Evolutionary conservation across 2,113 vertebrate genomes (phyloP), one percentile per base, ranked within the genome.

Genomic region (Burhinus oedicnemus): DNA sequence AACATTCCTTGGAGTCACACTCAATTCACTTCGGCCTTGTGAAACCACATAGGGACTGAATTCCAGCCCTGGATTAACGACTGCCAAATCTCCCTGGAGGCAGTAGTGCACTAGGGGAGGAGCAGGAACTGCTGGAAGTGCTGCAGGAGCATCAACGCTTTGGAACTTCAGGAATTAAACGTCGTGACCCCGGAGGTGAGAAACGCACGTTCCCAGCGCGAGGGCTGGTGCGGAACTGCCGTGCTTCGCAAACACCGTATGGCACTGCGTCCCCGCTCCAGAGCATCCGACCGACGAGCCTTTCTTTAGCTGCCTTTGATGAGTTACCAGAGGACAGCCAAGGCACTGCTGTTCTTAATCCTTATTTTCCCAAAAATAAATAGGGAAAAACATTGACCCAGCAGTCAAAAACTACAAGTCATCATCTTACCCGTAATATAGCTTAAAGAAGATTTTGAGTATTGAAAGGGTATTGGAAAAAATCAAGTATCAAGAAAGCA

Each of bases 211-310:
- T 44, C 16, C 66, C 34, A n/a, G 19, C 1, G 52, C 32, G 12
- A 20, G 15, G 30, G 23, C 8, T 22, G 38, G n/a, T 6, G 32
- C 58, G 62, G 20, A 77, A 26, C 57, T 32, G 51, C 26, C 18
- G 23, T 13, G 49, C 78, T 34, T 2, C 58, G 30, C 27, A 9
- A 40, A 3, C 12, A 25, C 6, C 3, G 1, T 2, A 8, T 2
- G 2, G 47, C 36, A 38, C n/a, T 17, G 3, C 0, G 0, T 2
- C 38, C 87, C 32, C 25, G 13, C 66, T 44, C 42, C 42, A 12
- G 36, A 52, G 49, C 49, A 51, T 21, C 12, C 23, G 12, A 12
- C 22, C 23, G 6, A 51, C 3, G 12, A 51, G 40, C 44, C 82
- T 19, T 38, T 51, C 84, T 60, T 58, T 17, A 55, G 16, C 47